Conservation (phyloP, 2,797 vertebrate species). For the Lutjanus argentimaculatus region DNA sequence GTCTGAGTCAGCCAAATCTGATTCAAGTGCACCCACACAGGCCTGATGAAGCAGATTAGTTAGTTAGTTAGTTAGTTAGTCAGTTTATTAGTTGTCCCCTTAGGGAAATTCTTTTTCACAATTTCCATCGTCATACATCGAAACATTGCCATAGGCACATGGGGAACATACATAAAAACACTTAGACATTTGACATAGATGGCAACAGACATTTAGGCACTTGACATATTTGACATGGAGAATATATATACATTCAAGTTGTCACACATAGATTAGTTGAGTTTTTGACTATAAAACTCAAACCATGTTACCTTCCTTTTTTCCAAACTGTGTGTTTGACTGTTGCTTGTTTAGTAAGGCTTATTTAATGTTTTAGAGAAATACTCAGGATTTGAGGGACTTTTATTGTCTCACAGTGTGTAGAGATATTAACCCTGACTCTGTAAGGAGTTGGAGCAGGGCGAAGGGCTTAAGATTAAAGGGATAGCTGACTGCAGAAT, state of each 20-base stretch:
- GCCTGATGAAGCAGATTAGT: not conserved
- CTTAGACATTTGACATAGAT: too few species aligned
- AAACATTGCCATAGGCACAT: too few species aligned
- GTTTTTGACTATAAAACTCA: constrained; percentile 1
- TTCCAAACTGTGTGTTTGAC: not conserved
- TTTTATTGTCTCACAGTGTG: not conserved
- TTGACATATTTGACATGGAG: too few species aligned
- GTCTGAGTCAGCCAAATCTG: not conserved
- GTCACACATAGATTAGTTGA: too few species aligned
- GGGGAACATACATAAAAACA: too few species aligned
- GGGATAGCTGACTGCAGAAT: too few species aligned
- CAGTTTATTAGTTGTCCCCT: too few species aligned
- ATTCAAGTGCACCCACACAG: constrained; percentile 3
- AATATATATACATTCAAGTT: too few species aligned
- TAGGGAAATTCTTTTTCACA: too few species aligned
- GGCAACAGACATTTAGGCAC: too few species aligned
- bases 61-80: too few species aligned
- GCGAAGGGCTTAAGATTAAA: not conserved
- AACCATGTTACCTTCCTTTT: not conserved
- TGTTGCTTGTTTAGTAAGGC: not conserved
- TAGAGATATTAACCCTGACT: not conserved
- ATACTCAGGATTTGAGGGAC: not conserved
- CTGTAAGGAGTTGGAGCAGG: not conserved
- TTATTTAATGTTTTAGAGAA: not conserved
- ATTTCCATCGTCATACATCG: too few species aligned